Evolutionary conservation across 1,140 invertebrate species (phyloP), one percentile per base, ranked within the genome.

Genomic region (Ptiloglossa arizonensis): DNA sequence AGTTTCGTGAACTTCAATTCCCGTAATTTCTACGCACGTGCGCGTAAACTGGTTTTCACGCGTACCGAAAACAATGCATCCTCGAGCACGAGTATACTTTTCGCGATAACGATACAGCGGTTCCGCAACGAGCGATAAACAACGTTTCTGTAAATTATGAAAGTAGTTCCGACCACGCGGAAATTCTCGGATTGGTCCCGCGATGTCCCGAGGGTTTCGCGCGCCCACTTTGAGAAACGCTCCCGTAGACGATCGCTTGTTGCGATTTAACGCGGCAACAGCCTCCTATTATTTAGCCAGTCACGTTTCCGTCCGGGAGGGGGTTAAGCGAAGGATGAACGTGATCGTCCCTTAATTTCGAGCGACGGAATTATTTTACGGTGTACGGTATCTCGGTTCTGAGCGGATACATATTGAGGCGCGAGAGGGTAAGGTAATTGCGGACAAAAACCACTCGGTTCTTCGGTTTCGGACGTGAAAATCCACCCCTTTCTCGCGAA

Each of bases 321-420:
- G 59, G 66, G 54, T 80, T 83, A 72, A 85, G 79, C 54, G 48
- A 44, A n/a, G 54, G 66, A n/a, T 66, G 68, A 85, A 81, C 83
- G 78, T 77, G 78, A 85, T 85, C 71, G 64, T 83, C 71, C 71
- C 57, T 83, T 81, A 83, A 85, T 83, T 79, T 76, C 57, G 54
- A 41, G 27, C 22, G n/a, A 29, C 32, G 62, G 17, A 62, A 83
- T 83, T 75, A 80, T 83, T 71, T 54, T 27, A 50, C 11, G 48
- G 66, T 32, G 52, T 48, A 35, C 27, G 54, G 54, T 74, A 79
- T 66, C 67, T 83, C 59, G 66, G 74, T 78, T 81, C 63, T 38
- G 50, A 11, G 19, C 27, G 52, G 17, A 68, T 50, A 67, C 22
- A 27, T 57, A 68, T 68, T 62, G 60, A 68, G 38, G 32, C 52